A percentile compares a stretch with the other conserved stretches of the same genome.
phyloP scores from a whole-genome alignment of 2,888 invertebrate genomes.

The Xylota segnis region DNA sequence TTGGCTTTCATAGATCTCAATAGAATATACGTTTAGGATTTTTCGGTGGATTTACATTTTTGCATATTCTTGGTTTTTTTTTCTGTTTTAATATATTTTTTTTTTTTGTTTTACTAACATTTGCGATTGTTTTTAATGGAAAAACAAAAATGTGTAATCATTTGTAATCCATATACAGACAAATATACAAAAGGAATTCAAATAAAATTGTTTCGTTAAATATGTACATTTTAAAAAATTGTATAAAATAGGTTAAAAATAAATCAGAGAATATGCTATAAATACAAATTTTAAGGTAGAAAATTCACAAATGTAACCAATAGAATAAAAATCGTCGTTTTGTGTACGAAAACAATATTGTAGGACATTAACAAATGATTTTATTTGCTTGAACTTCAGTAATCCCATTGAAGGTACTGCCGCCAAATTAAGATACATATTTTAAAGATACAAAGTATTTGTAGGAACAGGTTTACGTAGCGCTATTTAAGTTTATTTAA shows the following conservation, averaged over 20 bases:
- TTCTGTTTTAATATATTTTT: no score
- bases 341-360: constrained; percentile 2
- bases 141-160: not conserved
- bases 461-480: constrained; percentile 22
- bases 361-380: constrained; percentile 6
- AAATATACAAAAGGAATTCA: not conserved
- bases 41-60: constrained; percentile 35
- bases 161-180: not conserved
- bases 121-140: constrained; percentile 3
- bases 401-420: not conserved
- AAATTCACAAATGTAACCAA: constrained; percentile 68
- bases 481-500: constrained; percentile 14
- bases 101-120: not conserved
- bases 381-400: constrained; percentile 5
- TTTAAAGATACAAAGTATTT: not conserved
- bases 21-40: constrained; percentile 51
- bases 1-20: constrained; percentile 75
- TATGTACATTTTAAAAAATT: constrained; percentile 50
- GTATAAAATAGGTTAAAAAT: constrained; percentile 52
- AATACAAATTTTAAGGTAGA: constrained; percentile 50
- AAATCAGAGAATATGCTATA: constrained; percentile 61
- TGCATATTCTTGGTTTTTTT: constrained; percentile 62
- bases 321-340: constrained; percentile 42
- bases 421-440: constrained; percentile 18
- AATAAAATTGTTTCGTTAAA: not conserved